phyloP scores from a whole-genome alignment of 2,888 invertebrate species.

The Eristalis arbustorum region DNA sequence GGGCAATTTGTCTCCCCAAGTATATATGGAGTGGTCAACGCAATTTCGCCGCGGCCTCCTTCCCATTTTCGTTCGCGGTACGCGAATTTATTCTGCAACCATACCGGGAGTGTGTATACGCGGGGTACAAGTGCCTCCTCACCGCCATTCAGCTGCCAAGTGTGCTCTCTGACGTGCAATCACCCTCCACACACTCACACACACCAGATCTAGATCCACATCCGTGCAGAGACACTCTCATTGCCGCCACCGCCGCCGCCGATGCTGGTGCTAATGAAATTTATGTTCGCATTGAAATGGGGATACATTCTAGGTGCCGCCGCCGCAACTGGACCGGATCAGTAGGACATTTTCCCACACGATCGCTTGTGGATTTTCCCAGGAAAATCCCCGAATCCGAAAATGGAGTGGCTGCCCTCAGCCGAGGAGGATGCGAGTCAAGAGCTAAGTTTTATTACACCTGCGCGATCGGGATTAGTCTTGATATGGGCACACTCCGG shows the following conservation, averaged over 20 bases:
- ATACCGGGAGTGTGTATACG: constrained; percentile 45
- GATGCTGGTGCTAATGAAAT: constrained; percentile 62
- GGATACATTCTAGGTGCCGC: constrained; percentile 47
- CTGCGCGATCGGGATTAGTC: constrained; percentile 56
- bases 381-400: constrained; percentile 63
- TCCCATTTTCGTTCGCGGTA: constrained; percentile 49
- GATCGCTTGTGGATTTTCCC: constrained; percentile 49
- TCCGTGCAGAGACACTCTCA: not conserved
- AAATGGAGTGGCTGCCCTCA: constrained; percentile 34
- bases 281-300: constrained; percentile 65
- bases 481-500: constrained; percentile 50
- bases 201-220: constrained; percentile 44
- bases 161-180: constrained; percentile 65
- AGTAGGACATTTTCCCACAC: constrained; percentile 63
- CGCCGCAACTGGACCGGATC: not conserved
- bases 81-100: constrained; percentile 56
- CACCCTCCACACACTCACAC: too few species aligned
- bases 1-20: constrained; percentile 63
- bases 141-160: constrained; percentile 22
- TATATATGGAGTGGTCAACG: constrained; percentile 60
- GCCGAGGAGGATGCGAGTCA: not conserved
- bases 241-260: not conserved
- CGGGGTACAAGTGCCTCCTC: not conserved
- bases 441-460: constrained; percentile 66
- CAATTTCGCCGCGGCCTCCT: constrained; percentile 54